phyloP scores from a whole-genome alignment of 2,888 invertebrate species.

The Therioaphis trifolii region DNA sequence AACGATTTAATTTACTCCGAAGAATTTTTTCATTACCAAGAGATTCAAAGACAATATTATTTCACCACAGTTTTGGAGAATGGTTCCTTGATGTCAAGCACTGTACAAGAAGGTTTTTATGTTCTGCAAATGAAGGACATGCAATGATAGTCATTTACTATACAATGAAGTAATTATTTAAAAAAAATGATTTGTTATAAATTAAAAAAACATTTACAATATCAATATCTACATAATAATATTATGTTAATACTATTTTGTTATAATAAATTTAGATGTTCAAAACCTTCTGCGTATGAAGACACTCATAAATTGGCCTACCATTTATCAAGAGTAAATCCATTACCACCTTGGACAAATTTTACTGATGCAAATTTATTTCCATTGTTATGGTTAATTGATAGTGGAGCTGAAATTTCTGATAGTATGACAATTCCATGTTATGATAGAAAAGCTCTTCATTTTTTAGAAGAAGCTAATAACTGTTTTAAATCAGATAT shows the following conservation, averaged over 20 bases:
- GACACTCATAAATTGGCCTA: conserved; percentile 71
- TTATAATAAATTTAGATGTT: conserved; percentile 47
- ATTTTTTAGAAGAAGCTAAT: conserved; percentile 48
- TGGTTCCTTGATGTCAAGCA: conserved; percentile 98
- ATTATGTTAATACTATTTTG: not conserved
- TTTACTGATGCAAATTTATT: conserved; percentile 65
- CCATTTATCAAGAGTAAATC: conserved; percentile 68
- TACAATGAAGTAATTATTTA: conserved; percentile 71
- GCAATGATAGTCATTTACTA: conserved; percentile 84
- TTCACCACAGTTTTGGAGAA: conserved; percentile 94
- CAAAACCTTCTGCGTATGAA: conserved; percentile 68
- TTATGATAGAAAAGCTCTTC: conserved; percentile 51
- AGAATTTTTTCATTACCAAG: conserved; percentile 73
- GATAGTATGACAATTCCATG: conserved; percentile 47
- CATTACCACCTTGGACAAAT: conserved; percentile 63
- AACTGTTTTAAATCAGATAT: conserved; percentile 39
- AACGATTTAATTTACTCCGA: conserved; percentile 80
- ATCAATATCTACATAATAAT: not conserved
- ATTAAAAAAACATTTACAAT: not conserved
- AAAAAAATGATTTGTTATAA: not conserved
- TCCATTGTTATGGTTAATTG: conserved; percentile 75
- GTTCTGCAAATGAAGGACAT: conserved; percentile 88
- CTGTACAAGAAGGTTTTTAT: conserved; percentile 93
- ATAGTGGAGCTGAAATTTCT: conserved; percentile 71
- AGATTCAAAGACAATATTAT: conserved; percentile 75